Base-by-base conservation (phyloP, 1,140 invertebrate genomes). In the Cardiocondyla obscurior region DNA sequence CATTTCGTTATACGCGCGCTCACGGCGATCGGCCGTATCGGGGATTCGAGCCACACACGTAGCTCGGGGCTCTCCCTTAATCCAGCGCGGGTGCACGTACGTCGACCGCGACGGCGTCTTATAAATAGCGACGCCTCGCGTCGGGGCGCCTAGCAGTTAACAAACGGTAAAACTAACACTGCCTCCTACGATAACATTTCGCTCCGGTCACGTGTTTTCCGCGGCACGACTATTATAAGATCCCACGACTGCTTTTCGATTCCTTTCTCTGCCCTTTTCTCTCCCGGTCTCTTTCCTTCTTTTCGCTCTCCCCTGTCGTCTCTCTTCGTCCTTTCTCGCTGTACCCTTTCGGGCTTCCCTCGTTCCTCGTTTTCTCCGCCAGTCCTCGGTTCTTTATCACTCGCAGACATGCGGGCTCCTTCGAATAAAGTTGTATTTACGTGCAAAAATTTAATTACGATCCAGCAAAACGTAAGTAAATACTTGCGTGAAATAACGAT, bases 141-240 rank as follows among this genome's bases (percentile, higher is more conserved):
- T 73, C 58, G 57, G 85, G 88, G 85, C 87, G 81, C 81, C 81
- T 88, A 87, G 87, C 89, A 85, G 91, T 92, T 92, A 93, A 93
- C 92, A 92, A 93, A 93, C 92, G 89, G 88, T 92, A 91, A 91
- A 92, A 92, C 92, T 90, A 92, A 92, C 92, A 91, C 87, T 73
- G 85, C 87, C 90, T 91, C 86, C 90, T 93, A 92, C 91, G 92
- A 93, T 93, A 93, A 93, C 91, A 93, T 93, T 93, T 92, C 86
- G 85, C 88, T 85, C 81, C 85, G 89, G 90, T 91, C 92, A 93
- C 91, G 92, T 92, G 91, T 91, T 90, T 90, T 84, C 85, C 82
- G 85, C 85, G 85, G 81, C 58, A n/a, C 87, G 88, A 90, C 90
- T 92, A 92, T 91, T 91, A 91, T 91, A 92, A 91, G 90, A 92